Evolutionary conservation across 2,113 vertebrate species (phyloP), one percentile per base, ranked within the genome.

Genomic region (Daphoenositta chrysoptera): DNA sequence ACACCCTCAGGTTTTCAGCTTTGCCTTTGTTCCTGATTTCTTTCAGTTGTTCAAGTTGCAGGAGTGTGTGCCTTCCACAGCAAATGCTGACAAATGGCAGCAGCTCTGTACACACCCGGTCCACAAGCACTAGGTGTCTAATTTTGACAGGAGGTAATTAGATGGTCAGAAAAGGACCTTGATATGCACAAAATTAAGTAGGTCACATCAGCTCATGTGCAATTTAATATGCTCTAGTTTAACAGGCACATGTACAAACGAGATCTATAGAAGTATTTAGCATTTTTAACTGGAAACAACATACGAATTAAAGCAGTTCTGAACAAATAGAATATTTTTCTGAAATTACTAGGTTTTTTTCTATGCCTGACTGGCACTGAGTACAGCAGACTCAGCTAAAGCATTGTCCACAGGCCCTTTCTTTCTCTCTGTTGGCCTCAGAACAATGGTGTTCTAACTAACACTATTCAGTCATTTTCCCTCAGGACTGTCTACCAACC

Each of bases 51-150:
- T 83, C 18, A 2, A 1, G 8, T 33, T 48, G 5, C 50, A 69
- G 42, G 31, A 70, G 16, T 3, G 10, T 16, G 28, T 33, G 11
- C 39, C 28, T 16, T 40, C 30, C n/a, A 3, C 4, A 51, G 44
- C 31, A 58, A 57, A 9, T 18, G 15, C 22, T 6, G 30, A 44
- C 31, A 66, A 77, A 61, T 1, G 2, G 22, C 44, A 37, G 51
- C 45, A 24, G 9, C 11, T 56, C n/a, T 53, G 39, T 28, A 37
- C 2, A 1, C 21, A 9, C 7, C 13, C 2, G 0, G 22, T 44
- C 45, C 30, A 7, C 17, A n/a, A 50, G 53, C 0, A 0, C 2
- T 26, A 11, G 6, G 9, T 31, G 4, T 22, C 33, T 80, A 17
- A 48, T 82, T 89, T 37, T 40, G 22, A 65, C 17, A 20, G 18